These are phyloP conservation scores for Brachypterus glaber DNA, from an alignment of 2,888 invertebrate genomes.

Conservation along the genomic window DNA sequence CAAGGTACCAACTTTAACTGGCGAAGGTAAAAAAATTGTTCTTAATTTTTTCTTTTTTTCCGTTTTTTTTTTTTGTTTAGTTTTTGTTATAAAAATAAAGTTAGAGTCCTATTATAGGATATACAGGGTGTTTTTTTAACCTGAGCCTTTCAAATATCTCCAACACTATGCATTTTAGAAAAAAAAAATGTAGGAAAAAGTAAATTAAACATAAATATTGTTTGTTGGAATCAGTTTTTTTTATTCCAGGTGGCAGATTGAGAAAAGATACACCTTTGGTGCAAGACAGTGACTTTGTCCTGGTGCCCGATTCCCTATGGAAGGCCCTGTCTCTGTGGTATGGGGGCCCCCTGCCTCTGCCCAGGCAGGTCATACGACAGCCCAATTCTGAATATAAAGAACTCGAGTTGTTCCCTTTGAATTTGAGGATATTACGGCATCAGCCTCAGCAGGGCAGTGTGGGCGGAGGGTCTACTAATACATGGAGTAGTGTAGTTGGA, in stretches of 20 bases:
- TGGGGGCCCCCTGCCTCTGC: slow-evolving; percentile 66
- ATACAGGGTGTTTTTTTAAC: too few relatives aligned
- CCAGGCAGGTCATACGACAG: slow-evolving; percentile 70
- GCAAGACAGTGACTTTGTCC: slow-evolving; percentile 76
- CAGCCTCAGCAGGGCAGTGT: slow-evolving; percentile 40
- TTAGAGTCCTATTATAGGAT: too few relatives aligned
- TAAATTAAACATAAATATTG: too few relatives aligned
- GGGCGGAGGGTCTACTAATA: slow-evolving; percentile 20
- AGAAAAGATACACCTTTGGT: slow-evolving; percentile 62
- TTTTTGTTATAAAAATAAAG: too few relatives aligned
- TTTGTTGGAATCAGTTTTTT: slow-evolving; percentile 1
- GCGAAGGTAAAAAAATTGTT: slow-evolving; percentile 53
- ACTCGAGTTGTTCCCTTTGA: slow-evolving; percentile 75
- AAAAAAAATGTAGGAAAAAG: too few relatives aligned
- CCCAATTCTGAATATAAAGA: slow-evolving; percentile 56
- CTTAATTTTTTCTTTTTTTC: slow-evolving; percentile 4
- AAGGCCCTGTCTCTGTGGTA: slow-evolving; percentile 76
- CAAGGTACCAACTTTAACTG: slow-evolving; percentile 66
- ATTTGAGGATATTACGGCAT: slow-evolving; percentile 66
- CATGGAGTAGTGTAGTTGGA: slow-evolving; percentile 36
- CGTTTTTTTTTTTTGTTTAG: too few relatives aligned
- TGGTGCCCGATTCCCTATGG: slow-evolving; percentile 81
- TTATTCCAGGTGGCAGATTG: slow-evolving; percentile 52
- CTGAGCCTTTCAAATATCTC: too few relatives aligned
- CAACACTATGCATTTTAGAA: too few relatives aligned